phyloP scores from a whole-genome alignment of 2,888 invertebrate genomes.

The Furcula furcula region DNA sequence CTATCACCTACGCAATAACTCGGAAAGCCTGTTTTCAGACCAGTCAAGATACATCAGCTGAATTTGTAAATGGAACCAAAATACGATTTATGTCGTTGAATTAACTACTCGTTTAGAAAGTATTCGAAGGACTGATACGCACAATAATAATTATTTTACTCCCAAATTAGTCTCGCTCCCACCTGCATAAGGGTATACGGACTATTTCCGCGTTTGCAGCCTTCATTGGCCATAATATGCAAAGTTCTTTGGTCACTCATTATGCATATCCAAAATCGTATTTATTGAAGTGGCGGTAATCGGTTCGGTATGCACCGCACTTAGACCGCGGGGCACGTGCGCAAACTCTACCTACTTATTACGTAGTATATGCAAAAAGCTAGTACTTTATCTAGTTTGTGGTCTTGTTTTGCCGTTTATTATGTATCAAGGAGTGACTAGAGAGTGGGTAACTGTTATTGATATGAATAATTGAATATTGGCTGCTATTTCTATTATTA shows the following conservation, averaged over 20 bases:
- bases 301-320: slow-evolving; percentile 19
- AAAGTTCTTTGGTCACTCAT: slow-evolving; percentile 19
- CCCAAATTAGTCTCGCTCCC: not conserved
- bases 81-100: too few species aligned
- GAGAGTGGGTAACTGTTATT: too few species aligned
- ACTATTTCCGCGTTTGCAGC: slow-evolving; percentile 23
- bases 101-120: too few species aligned
- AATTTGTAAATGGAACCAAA: too few species aligned
- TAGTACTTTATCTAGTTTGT: not conserved
- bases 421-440: not conserved
- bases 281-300: slow-evolving; percentile 27
- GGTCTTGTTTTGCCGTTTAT: too few species aligned
- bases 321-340: slow-evolving; percentile 28
- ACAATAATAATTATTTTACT: not conserved
- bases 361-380: slow-evolving; percentile 15
- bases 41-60: too few species aligned
- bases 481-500: too few species aligned
- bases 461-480: too few species aligned
- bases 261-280: slow-evolving; percentile 37
- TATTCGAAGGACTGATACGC: too few species aligned
- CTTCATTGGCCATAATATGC: slow-evolving; percentile 34
- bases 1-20: too few species aligned
- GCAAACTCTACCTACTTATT: slow-evolving; percentile 15
- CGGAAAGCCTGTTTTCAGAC: too few species aligned
- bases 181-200: not conserved